Evolutionary conservation across 1,140 invertebrate species (phyloP).

Genomic region (Acromyrmex heyeri): DNA sequence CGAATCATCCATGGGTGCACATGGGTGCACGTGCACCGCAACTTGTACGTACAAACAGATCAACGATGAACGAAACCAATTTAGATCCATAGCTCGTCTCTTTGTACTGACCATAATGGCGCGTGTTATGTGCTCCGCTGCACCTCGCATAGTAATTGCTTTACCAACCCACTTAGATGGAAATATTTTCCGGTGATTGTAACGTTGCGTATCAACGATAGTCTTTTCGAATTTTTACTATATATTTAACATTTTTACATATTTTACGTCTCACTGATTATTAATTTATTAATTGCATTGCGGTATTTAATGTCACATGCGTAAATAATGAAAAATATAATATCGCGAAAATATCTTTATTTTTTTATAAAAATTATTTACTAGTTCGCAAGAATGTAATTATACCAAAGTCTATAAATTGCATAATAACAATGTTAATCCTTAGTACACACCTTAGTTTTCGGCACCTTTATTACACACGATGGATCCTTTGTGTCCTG

Average conservation of each 20-base stretch:
- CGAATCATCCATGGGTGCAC: slow-evolving; percentile 36
- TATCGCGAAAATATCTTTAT: neutral
- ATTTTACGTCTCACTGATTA: neutral
- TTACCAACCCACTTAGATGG: slow-evolving; percentile 37
- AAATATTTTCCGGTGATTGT: slow-evolving; percentile 40
- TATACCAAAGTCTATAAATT: neutral
- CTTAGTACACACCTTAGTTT: no score
- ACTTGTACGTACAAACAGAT: slow-evolving; percentile 51
- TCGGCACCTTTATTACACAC: no score
- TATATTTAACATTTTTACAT: neutral
- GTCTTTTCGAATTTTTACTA: neutral
- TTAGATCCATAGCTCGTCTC: slow-evolving; percentile 61
- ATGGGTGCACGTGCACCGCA: slow-evolving; percentile 34
- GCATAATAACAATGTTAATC: neutral
- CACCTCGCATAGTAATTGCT: slow-evolving; percentile 37
- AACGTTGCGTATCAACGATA: neutral
- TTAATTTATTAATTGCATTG: neutral
- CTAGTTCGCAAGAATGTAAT: neutral
- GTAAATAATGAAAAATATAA: neutral
- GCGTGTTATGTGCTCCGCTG: slow-evolving; percentile 28
- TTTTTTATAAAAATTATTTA: neutral
- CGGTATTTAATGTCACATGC: neutral
- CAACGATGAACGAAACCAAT: slow-evolving; percentile 68
- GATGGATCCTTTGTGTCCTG: no score
- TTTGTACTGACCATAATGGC: slow-evolving; percentile 44